Evolutionary conservation across 2,888 invertebrate species (phyloP).

Genomic region (Dynastes hyllus): DNA sequence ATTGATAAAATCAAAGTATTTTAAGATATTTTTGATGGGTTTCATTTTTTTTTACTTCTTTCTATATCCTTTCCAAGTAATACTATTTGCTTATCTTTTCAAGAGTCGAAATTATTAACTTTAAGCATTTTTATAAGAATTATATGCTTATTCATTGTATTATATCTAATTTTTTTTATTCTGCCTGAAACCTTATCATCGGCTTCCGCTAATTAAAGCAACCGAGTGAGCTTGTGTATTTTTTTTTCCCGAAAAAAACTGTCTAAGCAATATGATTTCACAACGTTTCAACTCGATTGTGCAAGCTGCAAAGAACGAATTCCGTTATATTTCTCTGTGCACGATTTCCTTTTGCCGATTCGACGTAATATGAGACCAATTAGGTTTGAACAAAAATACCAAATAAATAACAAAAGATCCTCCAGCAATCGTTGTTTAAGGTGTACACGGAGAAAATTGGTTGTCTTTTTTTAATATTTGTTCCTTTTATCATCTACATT

Average conservation of each 20-base stretch:
- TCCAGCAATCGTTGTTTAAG: background rate
- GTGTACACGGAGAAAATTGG: background rate
- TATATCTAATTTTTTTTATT: background rate
- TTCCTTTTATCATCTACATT: background rate
- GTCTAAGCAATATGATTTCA: conserved; percentile 5
- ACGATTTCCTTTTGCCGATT: conserved; percentile 5
- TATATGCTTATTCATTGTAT: background rate
- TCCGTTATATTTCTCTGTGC: background rate
- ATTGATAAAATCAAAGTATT: too few relatives aligned
- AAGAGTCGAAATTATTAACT: too few relatives aligned
- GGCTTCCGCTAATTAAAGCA: background rate
- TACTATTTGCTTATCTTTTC: too few relatives aligned
- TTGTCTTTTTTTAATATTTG: background rate
- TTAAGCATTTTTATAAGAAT: background rate
- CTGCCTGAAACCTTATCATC: background rate
- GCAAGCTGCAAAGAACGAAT: background rate
- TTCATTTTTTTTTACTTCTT: too few relatives aligned
- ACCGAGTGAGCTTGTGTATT: background rate
- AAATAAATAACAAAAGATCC: background rate
- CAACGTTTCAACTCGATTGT: background rate
- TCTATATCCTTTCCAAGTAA: too few relatives aligned
- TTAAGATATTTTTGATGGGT: too few relatives aligned
- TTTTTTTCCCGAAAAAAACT: too few relatives aligned
- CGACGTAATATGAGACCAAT: background rate
- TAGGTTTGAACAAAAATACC: background rate